phyloP scores from a whole-genome alignment of 2,888 invertebrate genomes.

The Oxyscelio sp. region DNA sequence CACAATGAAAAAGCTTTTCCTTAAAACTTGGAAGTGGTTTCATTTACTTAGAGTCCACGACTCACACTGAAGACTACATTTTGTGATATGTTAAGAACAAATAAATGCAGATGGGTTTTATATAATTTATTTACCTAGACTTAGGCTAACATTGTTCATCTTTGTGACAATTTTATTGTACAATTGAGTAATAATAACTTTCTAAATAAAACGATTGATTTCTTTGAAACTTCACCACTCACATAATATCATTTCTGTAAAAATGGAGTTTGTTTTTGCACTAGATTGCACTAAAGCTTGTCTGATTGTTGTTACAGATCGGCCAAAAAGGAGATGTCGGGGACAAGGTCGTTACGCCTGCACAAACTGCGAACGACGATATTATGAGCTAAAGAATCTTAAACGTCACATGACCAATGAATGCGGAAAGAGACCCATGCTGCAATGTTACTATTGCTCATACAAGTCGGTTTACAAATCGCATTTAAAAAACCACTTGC shows the following conservation, averaged over 20 bases:
- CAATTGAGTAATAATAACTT: conserved; percentile 42
- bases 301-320: conserved; percentile 64
- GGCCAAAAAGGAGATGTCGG: conserved; percentile 79
- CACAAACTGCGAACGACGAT: conserved; percentile 89
- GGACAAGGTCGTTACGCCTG: conserved; percentile 87
- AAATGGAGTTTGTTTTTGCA: background rate
- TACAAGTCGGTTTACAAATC: conserved; percentile 88
- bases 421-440: conserved; percentile 88
- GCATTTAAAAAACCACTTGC: conserved; percentile 84
- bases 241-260: too few relatives aligned
- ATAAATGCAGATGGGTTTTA: conserved; percentile 2
- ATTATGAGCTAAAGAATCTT: conserved; percentile 90
- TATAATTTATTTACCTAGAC: conserved; percentile 28
- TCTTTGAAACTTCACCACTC: background rate
- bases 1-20: too few relatives aligned
- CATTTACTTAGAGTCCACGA: conserved; percentile 3
- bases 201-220: conserved; percentile 32
- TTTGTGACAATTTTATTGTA: conserved; percentile 48
- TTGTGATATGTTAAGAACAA: conserved; percentile 45
- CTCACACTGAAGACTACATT: conserved; percentile 29
- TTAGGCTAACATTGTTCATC: conserved; percentile 25
- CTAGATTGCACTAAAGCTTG: background rate
- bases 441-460: conserved; percentile 86
- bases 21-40: background rate
- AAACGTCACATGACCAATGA: conserved; percentile 89